Evolutionary conservation across 2,888 invertebrate species (phyloP).

Genomic region (Camponotus fellah): DNA sequence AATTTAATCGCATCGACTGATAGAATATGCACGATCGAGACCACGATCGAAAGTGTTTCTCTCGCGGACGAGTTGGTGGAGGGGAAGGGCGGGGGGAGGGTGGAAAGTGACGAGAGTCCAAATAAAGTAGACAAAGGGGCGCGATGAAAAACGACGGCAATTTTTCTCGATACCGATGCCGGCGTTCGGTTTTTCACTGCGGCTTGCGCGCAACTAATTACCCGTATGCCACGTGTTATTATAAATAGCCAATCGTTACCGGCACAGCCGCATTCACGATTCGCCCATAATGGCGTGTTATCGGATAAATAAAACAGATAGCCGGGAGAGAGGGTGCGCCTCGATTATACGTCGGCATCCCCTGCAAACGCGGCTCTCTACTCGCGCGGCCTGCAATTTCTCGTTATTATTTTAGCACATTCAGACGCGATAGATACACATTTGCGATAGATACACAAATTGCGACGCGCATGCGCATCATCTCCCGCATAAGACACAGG

Average conservation of each 20-base stretch:
- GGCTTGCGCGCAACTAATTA: slow-evolving; percentile 85
- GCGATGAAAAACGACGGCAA: slow-evolving; percentile 74
- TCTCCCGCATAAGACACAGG: slow-evolving; percentile 44
- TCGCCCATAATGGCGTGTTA: slow-evolving; percentile 85
- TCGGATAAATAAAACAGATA: slow-evolving; percentile 86
- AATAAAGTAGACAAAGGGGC: slow-evolving; percentile 68
- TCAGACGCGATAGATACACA: slow-evolving; percentile 56
- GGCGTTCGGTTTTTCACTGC: slow-evolving; percentile 78
- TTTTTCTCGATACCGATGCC: slow-evolving; percentile 73
- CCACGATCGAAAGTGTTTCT: slow-evolving; percentile 46
- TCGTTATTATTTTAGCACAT: slow-evolving; percentile 59
- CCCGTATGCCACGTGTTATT: slow-evolving; percentile 85
- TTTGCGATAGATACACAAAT: slow-evolving; percentile 55
- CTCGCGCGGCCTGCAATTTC: slow-evolving; percentile 63
- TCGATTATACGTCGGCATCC: slow-evolving; percentile 84
- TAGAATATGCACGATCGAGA: slow-evolving; percentile 21
- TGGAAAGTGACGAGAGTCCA: slow-evolving; percentile 53
- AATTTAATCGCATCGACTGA: slow-evolving; percentile 30
- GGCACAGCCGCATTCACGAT: slow-evolving; percentile 83
- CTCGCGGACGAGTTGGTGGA: slow-evolving; percentile 1
- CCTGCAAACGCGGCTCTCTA: slow-evolving; percentile 65
- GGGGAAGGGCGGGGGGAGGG: slow-evolving; percentile 30
- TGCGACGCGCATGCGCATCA: slow-evolving; percentile 50
- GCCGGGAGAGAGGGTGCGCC: slow-evolving; percentile 82
- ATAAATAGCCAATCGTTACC: slow-evolving; percentile 86